Evolutionary conservation across 2,113 vertebrate species (phyloP), one percentile per base, ranked within the genome.

Genomic region (Diglossa brunneiventris): DNA sequence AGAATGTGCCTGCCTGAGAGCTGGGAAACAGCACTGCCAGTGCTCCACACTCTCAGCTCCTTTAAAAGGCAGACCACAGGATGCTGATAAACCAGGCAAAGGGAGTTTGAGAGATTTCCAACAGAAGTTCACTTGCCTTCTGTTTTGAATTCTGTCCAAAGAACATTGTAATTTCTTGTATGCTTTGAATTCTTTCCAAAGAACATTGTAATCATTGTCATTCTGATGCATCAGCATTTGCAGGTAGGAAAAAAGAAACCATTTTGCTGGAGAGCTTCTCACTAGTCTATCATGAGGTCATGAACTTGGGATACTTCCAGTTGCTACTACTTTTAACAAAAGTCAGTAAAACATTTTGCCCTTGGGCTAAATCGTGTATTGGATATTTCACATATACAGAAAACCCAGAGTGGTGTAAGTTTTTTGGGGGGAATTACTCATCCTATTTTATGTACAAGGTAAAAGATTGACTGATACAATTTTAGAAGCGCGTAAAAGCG

Each of bases 121-220:
- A 64, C 35, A 90, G 55, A 83, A 74, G 19, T 74, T 77, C 4
- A 2, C 42, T 77, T 70, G 55, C 35, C 80, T 86, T 59, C 69
- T 53, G 26, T 53, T 83, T 73, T 92, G 59, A 92, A 86, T 66
- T 74, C 49, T 39, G 7, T 82, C 89, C 89, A 84, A 87, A 66
- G 50, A 69, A n/a, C 41, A 55, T 15, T 50, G 55, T 77, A 53
- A 78, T 76, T 90, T 91, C 78, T 84, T 59, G 46, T 53, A 42
- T 42, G 58, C 44, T 78, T 69, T 76, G 78, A 84, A 77, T 72
- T 75, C 47, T 70, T 79, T 63, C 62, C 83, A 73, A 81, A 69
- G 53, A 94, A 77, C 50, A 20, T 14, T 39, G 52, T 44, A 80
- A 94, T 87, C n/a, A 28, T 11, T 26, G 20, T 35, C 46, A 89